These are phyloP conservation scores for Agriopis aurantiaria DNA, from an alignment of 2,888 invertebrate species.

Conservation along the genomic window DNA sequence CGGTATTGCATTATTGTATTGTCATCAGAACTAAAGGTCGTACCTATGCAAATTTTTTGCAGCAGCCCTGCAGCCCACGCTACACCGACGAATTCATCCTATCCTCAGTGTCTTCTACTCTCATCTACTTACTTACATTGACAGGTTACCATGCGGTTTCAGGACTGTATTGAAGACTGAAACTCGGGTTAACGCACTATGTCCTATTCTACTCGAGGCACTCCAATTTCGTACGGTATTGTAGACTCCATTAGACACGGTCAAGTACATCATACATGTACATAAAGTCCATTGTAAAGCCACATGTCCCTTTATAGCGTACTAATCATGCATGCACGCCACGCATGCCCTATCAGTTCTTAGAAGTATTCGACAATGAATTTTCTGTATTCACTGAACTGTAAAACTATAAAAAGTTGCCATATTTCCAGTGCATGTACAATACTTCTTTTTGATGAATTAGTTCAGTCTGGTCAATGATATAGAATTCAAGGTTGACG, in stretches of 20 bases:
- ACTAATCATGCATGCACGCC: slow-evolving; percentile 55
- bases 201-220: slow-evolving; percentile 58
- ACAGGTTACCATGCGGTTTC: slow-evolving; percentile 1
- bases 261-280: slow-evolving; percentile 59
- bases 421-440: slow-evolving; percentile 3
- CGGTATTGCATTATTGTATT: no score
- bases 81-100: no score
- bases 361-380: slow-evolving; percentile 51
- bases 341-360: slow-evolving; percentile 69
- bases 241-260: slow-evolving; percentile 71
- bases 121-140: neutral
- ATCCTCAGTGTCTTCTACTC: neutral
- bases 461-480: slow-evolving; percentile 7
- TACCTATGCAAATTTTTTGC: no score
- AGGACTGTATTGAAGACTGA: slow-evolving; percentile 55
- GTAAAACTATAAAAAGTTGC: slow-evolving; percentile 46
- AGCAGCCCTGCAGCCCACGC: no score
- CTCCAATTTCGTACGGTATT: slow-evolving; percentile 58
- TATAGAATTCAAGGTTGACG: slow-evolving; percentile 12
- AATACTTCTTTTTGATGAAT: slow-evolving; percentile 9
- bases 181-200: slow-evolving; percentile 49
- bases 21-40: no score
- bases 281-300: slow-evolving; percentile 19
- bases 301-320: slow-evolving; percentile 53
- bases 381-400: slow-evolving; percentile 46